Base-by-base conservation (phyloP, 2,888 invertebrate species). In the Eubasilissa splendida region DNA sequence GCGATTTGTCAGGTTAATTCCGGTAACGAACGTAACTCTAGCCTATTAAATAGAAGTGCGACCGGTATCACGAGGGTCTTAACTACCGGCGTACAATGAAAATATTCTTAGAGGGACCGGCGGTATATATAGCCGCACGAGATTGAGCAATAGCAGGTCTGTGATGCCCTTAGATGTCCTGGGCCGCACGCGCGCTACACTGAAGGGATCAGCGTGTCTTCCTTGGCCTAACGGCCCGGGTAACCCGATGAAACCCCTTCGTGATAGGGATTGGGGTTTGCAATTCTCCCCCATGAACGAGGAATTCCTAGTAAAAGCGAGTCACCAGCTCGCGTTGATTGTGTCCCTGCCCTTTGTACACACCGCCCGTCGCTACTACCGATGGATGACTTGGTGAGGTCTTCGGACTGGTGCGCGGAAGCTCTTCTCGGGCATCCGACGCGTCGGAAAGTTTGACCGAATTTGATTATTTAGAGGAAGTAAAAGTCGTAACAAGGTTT, bases 1-100 rank as follows among this genome's bases (percentile, higher is more conserved):
- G 91, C 88, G 92, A 93, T 93, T 92, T 93, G 92, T 93, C 92
- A 92, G 93, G 92, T 93, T 93, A 91, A 93, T 93, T 94, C 92
- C 92, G 92, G 92, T 93, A 93, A 93, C 92, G 92, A 93, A 92
- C 92, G 92, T 92, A 91, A 92, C 92, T 91, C 90, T 90, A 88
- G 89, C 90, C 89, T 91, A 88, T 89, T 91, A 91, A 91, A 88
- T 91, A 91, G 90, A 87, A 87, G 87, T 86, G 83, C 70, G 53
- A 70, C 70, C 70, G 70, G 84, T 58, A 80, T 85, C 85, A 83
- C 84, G 84, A 85, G 85, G 84, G 84, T 87, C 86, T 86, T 85
- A 68, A 85, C 86, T 88, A 86, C 86, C 86, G 86, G 86, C 87
- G 87, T 86, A 86, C 85, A 87, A 86, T 86, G 84, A 85, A 86